Base-by-base conservation (phyloP, 2,888 invertebrate species). In the Scrobipalpa costella region DNA sequence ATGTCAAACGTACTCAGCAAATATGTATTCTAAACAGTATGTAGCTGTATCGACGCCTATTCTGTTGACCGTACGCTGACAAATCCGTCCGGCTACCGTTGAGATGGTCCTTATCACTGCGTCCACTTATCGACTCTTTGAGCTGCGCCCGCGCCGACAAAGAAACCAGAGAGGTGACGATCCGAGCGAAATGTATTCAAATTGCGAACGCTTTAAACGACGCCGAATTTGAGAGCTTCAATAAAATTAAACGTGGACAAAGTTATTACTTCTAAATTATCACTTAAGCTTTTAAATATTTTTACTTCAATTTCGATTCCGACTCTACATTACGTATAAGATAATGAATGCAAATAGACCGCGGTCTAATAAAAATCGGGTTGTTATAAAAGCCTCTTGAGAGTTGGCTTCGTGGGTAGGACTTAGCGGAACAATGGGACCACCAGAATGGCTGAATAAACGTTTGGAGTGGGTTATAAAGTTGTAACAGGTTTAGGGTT, bases 31-130 rank as follows among this genome's bases (percentile, higher is more conserved):
- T 71, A 71, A 76, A 79, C 78, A 75, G 69, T 69, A 64, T 69
- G 73, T 73, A 62, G 68, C 6, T 13, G 66, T 68, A 73, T 75
- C 73, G 73, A 73, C 73, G 70, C 75, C 72, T 59, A 47, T 70
- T 68, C 40, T 89, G 89, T 86, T 88, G 89, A 87, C 90, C 70
- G 84, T 88, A 86, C 88, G 72, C 78, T 81, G 86, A 88, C 86
- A 88, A 90, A 88, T 88, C 88, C 83, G 77, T 80, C 77, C 79
- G 71, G 88, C 90, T 90, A 89, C 90, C 85, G 90, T 88, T 81
- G 75, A 77, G 78, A 77, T 69, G 75, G 68, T 72, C 72, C 74
- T 85, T 89, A 89, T 89, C 88, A 82, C 78, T 69, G 67, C 76
- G 80, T 69, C 84, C 84, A 81, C 79, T 85, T 88, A 88, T 87